phyloP scores from a whole-genome alignment of 2,888 invertebrate genomes.

The Epistrophe grossulariae region DNA sequence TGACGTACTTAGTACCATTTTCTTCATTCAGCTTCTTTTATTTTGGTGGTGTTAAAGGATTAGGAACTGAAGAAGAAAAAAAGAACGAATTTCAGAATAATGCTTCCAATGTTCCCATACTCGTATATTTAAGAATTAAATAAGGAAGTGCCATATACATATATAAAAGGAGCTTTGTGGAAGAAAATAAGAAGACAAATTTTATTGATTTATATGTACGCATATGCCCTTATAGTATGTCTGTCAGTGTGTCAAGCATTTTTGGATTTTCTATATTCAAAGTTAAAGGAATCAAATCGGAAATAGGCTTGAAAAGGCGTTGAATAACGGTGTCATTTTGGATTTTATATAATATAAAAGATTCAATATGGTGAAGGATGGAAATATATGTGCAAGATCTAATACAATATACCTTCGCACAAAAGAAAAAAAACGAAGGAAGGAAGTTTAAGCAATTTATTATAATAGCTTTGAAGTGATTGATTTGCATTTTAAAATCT shows the following conservation, averaged over 20 bases:
- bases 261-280: neutral
- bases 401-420: neutral
- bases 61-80: neutral
- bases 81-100: neutral
- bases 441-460: slow-evolving; percentile 16
- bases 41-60: slow-evolving; percentile 40
- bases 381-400: neutral
- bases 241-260: slow-evolving; percentile 14
- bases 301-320: slow-evolving; percentile 20
- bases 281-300: slow-evolving; percentile 17
- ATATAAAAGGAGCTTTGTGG: neutral
- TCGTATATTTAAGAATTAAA: slow-evolving; percentile 11
- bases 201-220: slow-evolving; percentile 13
- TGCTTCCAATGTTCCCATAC: neutral
- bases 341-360: neutral
- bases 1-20: slow-evolving; percentile 29
- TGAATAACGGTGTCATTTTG: neutral
- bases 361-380: slow-evolving; percentile 5
- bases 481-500: slow-evolving; percentile 4
- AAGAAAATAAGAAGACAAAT: slow-evolving; percentile 7
- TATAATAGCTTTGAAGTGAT: slow-evolving; percentile 23
- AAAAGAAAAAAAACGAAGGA: neutral
- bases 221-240: neutral
- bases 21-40: slow-evolving; percentile 2
- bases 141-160: slow-evolving; percentile 13